Evolutionary conservation across 92 coral and sea anemone genomes (phyloP).

Genomic region (Epizoanthus scotinus): DNA sequence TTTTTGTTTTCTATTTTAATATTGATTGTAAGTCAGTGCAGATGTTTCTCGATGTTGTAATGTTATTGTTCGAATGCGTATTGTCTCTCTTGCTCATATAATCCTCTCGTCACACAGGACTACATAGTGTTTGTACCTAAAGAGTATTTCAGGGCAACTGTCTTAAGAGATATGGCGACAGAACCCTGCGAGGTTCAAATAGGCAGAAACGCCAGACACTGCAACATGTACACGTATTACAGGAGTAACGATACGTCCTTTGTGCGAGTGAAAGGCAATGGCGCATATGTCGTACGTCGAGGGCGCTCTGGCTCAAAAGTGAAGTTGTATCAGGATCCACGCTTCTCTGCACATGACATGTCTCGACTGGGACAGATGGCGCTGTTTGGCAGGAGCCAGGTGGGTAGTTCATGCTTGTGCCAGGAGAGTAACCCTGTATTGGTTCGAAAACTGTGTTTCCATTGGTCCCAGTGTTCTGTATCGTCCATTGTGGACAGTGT

Average conservation of each 20-base stretch:
- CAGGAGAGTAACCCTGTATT: too few species aligned
- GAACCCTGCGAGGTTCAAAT: slow-evolving; percentile 20
- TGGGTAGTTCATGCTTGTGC: not conserved
- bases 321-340: slow-evolving; percentile 11
- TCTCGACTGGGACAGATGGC: slow-evolving; percentile 27
- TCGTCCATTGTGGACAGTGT: too few species aligned
- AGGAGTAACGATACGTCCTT: slow-evolving; percentile 8
- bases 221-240: slow-evolving; percentile 34
- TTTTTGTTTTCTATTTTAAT: too few species aligned
- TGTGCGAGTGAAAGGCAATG: slow-evolving; percentile 8
- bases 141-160: slow-evolving; percentile 30
- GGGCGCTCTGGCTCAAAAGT: not conserved
- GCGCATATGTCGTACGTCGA: not conserved
- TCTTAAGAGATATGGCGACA: slow-evolving; percentile 25
- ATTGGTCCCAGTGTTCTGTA: too few species aligned
- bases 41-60: not conserved
- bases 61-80: not conserved
- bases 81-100: not conserved
- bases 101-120: slow-evolving; percentile 2
- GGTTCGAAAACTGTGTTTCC: too few species aligned
- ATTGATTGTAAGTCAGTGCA: not conserved
- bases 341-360: not conserved
- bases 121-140: slow-evolving; percentile 34
- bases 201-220: slow-evolving; percentile 11
- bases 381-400: slow-evolving; percentile 28